phyloP scores from a whole-genome alignment of 2,797 vertebrate species.

The Steatocranus sp. region DNA sequence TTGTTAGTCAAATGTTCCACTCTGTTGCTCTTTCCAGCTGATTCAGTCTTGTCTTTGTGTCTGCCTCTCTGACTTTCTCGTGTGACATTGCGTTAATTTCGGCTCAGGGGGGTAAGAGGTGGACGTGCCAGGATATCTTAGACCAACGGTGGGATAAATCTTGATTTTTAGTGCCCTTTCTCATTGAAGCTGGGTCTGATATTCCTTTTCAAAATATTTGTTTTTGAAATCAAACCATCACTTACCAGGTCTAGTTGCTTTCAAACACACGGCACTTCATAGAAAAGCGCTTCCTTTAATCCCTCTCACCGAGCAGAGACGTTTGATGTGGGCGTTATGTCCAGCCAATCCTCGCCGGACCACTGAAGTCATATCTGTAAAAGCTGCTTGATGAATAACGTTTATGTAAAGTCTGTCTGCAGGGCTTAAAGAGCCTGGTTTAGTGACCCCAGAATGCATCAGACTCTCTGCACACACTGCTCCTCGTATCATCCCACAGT shows the following conservation, averaged over 20 bases:
- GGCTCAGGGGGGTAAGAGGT: background rate
- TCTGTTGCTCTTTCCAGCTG: conserved; percentile 37
- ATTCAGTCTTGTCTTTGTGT: conserved; percentile 40
- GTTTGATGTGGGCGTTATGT: conserved; percentile 42
- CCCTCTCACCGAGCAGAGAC: background rate
- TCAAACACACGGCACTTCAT: background rate
- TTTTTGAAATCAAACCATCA: conserved; percentile 21
- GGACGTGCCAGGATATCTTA: background rate
- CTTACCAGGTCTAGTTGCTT: background rate
- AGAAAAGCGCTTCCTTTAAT: conserved; percentile 20
- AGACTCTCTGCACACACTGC: background rate
- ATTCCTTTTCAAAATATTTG: conserved; percentile 12
- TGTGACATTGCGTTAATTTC: conserved; percentile 31
- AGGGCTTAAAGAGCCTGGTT: conserved; percentile 13
- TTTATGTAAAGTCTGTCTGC: conserved; percentile 35
- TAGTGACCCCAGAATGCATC: conserved; percentile 15
- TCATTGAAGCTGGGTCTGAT: background rate
- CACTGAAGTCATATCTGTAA: conserved; percentile 43
- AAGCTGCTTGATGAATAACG: conserved; percentile 37
- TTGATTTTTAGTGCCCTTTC: background rate
- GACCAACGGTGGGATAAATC: background rate
- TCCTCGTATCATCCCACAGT: conserved; percentile 1
- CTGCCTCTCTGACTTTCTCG: background rate
- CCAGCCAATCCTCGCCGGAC: conserved; percentile 17
- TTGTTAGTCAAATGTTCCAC: conserved; percentile 71